Percentiles rank a stretch among this genome's conserved stretches.
Conservation (phyloP, 1,140 invertebrate species). For the Drosophila navojoa region DNA sequence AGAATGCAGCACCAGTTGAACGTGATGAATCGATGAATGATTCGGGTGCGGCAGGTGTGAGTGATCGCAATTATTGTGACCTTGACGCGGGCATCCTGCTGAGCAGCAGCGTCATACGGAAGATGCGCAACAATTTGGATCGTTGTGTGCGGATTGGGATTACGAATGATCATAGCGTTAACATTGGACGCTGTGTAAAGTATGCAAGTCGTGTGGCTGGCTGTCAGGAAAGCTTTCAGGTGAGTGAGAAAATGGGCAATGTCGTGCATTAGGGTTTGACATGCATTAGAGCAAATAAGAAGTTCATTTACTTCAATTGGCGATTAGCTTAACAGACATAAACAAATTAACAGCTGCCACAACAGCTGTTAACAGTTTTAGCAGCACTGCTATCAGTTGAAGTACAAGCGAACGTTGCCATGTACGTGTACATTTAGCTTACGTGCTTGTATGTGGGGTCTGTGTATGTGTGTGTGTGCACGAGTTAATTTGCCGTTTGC, state of each 20-base stretch:
- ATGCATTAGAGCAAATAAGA: background rate
- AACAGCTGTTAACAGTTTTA: constrained; percentile 27
- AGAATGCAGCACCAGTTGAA: background rate
- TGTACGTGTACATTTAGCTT: background rate
- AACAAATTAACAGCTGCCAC: background rate
- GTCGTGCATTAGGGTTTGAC: background rate
- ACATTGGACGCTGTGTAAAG: constrained; percentile 92
- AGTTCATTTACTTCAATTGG: constrained; percentile 5
- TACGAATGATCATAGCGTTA: constrained; percentile 90
- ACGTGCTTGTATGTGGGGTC: background rate
- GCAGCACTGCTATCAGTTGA: constrained; percentile 8
- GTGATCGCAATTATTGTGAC: constrained; percentile 83
- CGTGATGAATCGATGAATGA: constrained; percentile 3
- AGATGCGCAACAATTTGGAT: constrained; percentile 90
- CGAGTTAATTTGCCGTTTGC: constrained; percentile 49
- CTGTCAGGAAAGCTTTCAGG: constrained; percentile 86
- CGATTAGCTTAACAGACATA: constrained; percentile 2
- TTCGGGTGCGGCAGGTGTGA: constrained; percentile 30
- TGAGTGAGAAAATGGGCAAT: constrained; percentile 52
- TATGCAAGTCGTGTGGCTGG: constrained; percentile 87
- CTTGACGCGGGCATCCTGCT: constrained; percentile 90
- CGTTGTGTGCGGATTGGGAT: constrained; percentile 94
- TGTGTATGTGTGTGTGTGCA: constrained; percentile 14
- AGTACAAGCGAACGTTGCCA: background rate
- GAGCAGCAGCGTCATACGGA: constrained; percentile 90